A percentile compares a stretch with the other conserved stretches of the same genome.
phyloP scores from a whole-genome alignment of 1,140 invertebrate genomes.

The Aphelinus certus region DNA sequence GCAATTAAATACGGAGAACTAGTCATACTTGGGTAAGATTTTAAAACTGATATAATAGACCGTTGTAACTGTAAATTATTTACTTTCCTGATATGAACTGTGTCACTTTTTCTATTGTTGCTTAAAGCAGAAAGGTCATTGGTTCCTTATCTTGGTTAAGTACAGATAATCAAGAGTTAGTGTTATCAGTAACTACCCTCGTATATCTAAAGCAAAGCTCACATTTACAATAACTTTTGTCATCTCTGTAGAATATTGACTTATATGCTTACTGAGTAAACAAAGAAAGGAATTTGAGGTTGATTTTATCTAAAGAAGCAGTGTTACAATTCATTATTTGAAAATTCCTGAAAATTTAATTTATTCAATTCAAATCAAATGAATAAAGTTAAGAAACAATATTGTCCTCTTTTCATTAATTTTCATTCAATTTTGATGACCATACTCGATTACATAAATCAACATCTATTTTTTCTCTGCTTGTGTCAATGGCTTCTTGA shows the following conservation, averaged over 20 bases:
- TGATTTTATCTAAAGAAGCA: conserved; percentile 4
- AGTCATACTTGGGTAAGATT: conserved; percentile 89
- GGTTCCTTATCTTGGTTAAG: conserved; percentile 29
- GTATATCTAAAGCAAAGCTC: conserved; percentile 14
- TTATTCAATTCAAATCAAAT: too few species aligned
- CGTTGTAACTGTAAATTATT: neutral
- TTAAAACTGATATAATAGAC: conserved; percentile 8
- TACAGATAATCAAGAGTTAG: conserved; percentile 19
- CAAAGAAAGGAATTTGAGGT: conserved; percentile 11
- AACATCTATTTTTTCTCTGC: conserved; percentile 14
- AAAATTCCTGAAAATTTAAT: too few species aligned
- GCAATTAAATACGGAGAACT: conserved; percentile 91
- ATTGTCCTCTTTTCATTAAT: neutral
- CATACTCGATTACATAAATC: conserved; percentile 28
- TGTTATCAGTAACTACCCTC: conserved; percentile 17
- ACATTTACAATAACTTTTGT: neutral
- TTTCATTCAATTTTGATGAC: neutral
- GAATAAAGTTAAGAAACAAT: too few species aligned
- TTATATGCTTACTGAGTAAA: neutral
- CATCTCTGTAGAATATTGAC: conserved; percentile 1
- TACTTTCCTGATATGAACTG: conserved; percentile 7
- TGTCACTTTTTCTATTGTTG: conserved; percentile 6
- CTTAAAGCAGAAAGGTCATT: conserved; percentile 22
- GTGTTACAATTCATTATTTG: too few species aligned
- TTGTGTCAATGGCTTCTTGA: conserved; percentile 25